Percentiles rank a stretch among this genome's conserved stretches.
Evolutionary conservation across 1,140 invertebrate genomes (phyloP).

Genomic region (Bombus consobrinus): DNA sequence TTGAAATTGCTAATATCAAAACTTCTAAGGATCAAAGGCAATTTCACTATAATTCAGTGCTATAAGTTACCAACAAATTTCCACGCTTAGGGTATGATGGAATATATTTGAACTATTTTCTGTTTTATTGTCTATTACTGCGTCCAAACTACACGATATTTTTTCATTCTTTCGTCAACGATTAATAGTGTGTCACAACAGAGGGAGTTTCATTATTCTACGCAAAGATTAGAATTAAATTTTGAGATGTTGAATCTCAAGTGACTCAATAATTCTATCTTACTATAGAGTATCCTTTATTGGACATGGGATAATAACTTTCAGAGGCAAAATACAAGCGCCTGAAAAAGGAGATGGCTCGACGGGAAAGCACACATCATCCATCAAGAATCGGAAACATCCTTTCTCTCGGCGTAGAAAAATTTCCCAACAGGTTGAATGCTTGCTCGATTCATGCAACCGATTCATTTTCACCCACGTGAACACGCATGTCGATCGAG

Average conservation of each 20-base stretch:
- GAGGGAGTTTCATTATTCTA: too few relatives aligned
- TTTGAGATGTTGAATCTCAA: too few relatives aligned
- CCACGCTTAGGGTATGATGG: too few relatives aligned
- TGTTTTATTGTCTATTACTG: too few relatives aligned
- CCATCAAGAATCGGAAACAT: neutral
- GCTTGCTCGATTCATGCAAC: neutral
- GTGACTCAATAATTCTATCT: too few relatives aligned
- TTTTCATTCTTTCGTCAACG: too few relatives aligned
- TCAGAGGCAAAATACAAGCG: neutral
- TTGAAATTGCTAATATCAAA: neutral
- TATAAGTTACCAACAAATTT: too few relatives aligned
- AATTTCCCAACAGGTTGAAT: neutral
- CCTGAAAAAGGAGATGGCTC: neutral
- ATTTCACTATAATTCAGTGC: neutral
- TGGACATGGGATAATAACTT: neutral
- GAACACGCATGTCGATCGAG: slow-evolving; percentile 39
- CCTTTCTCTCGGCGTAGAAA: neutral
- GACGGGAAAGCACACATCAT: neutral
- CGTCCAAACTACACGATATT: too few relatives aligned
- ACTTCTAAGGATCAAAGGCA: neutral
- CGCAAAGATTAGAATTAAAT: too few relatives aligned
- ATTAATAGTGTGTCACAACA: too few relatives aligned
- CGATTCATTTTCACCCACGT: slow-evolving; percentile 53
- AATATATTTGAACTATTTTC: too few relatives aligned
- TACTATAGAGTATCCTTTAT: neutral